Base-by-base conservation (phyloP, 2,888 invertebrate genomes). In the Lepetodrilus schrolli region DNA sequence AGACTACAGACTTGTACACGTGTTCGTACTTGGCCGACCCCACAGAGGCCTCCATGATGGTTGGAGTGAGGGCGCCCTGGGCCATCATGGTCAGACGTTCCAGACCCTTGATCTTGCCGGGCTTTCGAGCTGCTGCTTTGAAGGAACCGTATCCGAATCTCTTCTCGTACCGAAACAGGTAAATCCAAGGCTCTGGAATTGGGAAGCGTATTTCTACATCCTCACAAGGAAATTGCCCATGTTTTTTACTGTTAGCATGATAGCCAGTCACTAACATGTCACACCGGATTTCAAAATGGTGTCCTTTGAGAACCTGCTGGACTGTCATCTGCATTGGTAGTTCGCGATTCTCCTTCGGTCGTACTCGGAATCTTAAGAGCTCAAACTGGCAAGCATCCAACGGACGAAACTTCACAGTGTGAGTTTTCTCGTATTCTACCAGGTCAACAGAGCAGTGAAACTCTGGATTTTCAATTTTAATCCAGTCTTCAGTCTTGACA, bases 121-220 rank as follows among this genome's bases (percentile, higher is more conserved):
- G 92, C 80, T 92, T 91, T 69, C 92, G 83, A n/a, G 90, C 89
- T 20, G 97, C 95, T 0, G 97, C 96, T 91, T 98, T 97, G 34
- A 98, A 95, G n/a, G 97, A 97, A 17, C 98, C 98, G 90, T 97
- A 97, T 88, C 97, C 94, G 91, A 99, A 99, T 91, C 98, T 96
- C 89, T 98, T 98, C 82, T 99, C 99, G 51, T 98, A 97, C 77
- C 99, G 94, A 92, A 99, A 99, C 88, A 99, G 93, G 91, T 99
- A 99, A 88, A 99, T 98, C 99, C 99, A 99, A 89, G 96, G 96
- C 92, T 99, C 99, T 21, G 99, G 99, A 86, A 99, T 96, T 13
- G 99, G 99, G 91, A 99, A 91, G 10, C 91, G 82, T 73, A 99
- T 95, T 91, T 95, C 94, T 36, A 99, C 98, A 92, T 99, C 98